Conservation (phyloP, 2,888 invertebrate genomes). For the Drosophila barbarae region DNA sequence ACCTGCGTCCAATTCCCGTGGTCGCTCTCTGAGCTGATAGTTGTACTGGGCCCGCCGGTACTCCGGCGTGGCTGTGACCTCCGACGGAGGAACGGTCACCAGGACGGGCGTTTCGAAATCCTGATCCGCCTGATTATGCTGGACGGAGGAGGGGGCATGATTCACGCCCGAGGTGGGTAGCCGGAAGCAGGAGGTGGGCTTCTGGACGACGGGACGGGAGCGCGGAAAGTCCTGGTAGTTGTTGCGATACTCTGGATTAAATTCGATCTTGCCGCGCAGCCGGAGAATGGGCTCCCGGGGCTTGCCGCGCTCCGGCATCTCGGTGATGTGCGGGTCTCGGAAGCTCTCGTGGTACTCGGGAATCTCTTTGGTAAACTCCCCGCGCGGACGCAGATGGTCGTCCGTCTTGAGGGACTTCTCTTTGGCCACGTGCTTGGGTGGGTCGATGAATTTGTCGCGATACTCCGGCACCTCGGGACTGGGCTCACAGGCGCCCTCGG, state of each 20-base stretch:
- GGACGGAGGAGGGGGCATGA: constrained; percentile 19
- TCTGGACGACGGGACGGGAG: constrained; percentile 76
- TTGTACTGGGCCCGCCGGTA: constrained; percentile 78
- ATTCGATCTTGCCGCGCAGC: constrained; percentile 79
- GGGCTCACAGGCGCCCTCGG: constrained; percentile 51
- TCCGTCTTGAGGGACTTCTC: constrained; percentile 73
- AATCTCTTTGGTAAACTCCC: constrained; percentile 76
- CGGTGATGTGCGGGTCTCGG: constrained; percentile 77
- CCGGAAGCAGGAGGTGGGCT: constrained; percentile 77
- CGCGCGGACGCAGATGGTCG: constrained; percentile 75
- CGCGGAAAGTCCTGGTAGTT: constrained; percentile 78
- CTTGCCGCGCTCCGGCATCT: constrained; percentile 79
- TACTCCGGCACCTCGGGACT: constrained; percentile 74
- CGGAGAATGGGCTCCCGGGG: constrained; percentile 77
- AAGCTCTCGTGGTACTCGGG: constrained; percentile 79
- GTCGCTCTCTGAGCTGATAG: constrained; percentile 73
- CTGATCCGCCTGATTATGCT: constrained; percentile 24
- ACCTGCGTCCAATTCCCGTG: constrained; percentile 40
- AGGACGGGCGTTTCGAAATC: constrained; percentile 43
- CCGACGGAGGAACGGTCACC: constrained; percentile 46
- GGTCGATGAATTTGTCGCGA: constrained; percentile 75
- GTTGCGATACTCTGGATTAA: constrained; percentile 79
- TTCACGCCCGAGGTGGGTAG: constrained; percentile 66
- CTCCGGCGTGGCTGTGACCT: constrained; percentile 77
- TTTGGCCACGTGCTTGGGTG: constrained; percentile 64